Percentiles rank a stretch among this genome's conserved stretches.
These are phyloP conservation scores for Geotrupes spiniger DNA, from an alignment of 2,888 invertebrate species.

Conservation along the genomic window DNA sequence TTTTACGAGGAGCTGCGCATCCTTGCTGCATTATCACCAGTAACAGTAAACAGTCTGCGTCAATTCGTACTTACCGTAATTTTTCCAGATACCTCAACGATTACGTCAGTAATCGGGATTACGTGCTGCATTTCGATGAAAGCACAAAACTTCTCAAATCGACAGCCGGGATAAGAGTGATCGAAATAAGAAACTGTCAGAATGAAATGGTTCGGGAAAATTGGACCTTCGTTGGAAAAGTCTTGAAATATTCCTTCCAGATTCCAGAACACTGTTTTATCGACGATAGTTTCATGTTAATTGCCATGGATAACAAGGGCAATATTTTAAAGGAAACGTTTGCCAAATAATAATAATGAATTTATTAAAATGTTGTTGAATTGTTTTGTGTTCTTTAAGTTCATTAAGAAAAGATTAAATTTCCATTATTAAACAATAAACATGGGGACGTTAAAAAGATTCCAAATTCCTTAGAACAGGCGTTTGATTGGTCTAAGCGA, in stretches of 20 bases:
- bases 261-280: constrained; percentile 56
- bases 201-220: constrained; percentile 61
- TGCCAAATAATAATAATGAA: constrained; percentile 6
- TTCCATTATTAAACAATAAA: too few species aligned
- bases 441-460: too few species aligned
- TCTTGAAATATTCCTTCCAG: constrained; percentile 59
- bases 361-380: too few species aligned
- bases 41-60: constrained; percentile 37
- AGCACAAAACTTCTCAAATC: constrained; percentile 55
- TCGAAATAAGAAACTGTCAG: constrained; percentile 62
- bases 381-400: too few species aligned
- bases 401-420: too few species aligned
- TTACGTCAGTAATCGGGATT: constrained; percentile 22
- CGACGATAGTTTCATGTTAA: constrained; percentile 53
- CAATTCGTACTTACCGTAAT: constrained; percentile 14
- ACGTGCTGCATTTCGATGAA: constrained; percentile 41
- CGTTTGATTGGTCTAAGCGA: too few species aligned
- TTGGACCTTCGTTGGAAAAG: constrained; percentile 61
- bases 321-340: constrained; percentile 62
- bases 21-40: constrained; percentile 64
- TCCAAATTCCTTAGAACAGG: too few species aligned
- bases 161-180: constrained; percentile 62
- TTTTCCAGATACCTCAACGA: constrained; percentile 54
- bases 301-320: constrained; percentile 67
- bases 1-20: constrained; percentile 63